Base-by-base conservation (phyloP, 2,113 vertebrate genomes). In the Hydrochoerus hydrochaeris region DNA sequence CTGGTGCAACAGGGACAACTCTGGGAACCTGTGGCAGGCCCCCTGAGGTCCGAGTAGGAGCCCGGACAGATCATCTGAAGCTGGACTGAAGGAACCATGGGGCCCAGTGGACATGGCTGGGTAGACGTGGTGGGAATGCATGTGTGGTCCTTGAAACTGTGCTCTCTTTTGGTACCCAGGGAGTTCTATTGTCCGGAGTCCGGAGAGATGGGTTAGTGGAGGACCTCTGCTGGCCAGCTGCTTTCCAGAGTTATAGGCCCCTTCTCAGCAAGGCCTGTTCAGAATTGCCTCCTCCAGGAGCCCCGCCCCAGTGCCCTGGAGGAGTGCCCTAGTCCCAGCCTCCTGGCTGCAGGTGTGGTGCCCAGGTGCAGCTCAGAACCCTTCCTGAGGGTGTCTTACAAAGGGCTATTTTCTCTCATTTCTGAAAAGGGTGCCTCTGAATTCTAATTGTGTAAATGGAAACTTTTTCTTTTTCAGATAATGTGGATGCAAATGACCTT, bases 401-500 rank as follows among this genome's bases (percentile, higher is more conserved):
- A 67, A 2, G 19, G 24, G 7, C 26, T 92, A 60, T 22, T 86
- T 84, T 83, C n/a, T 49, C 94, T 90, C 5, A 65, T 91, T 97
- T 97, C 28, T 63, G 54, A 94, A 94, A 96, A 92, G 35, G 0
- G 54, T 49, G 35, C 46, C 86, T 95, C 30, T 83, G 41, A 96
- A 80, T 88, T 95, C 60, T 95, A 69, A 82, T 83, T 69, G 22
- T 87, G 5, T 88, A 96, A 97, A 95, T 96, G 73, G 26, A 90
- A 95, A 62, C 44, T 97, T 98, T 98, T 95, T 94, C 90, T 96
- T 98, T 98, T 98, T 38, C 98, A 99, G 99, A 99, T 98, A 99
- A 98, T 97, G 98, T 99, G 96, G 99, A 99, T 98, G 99, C 99
- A 98, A 99, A 98, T 98, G 99, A 99, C 98, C 98, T 99, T 97